These are phyloP conservation scores for Phataginus tetradactyla DNA, from an alignment of 2,797 vertebrate species.

Conservation along the genomic window DNA sequence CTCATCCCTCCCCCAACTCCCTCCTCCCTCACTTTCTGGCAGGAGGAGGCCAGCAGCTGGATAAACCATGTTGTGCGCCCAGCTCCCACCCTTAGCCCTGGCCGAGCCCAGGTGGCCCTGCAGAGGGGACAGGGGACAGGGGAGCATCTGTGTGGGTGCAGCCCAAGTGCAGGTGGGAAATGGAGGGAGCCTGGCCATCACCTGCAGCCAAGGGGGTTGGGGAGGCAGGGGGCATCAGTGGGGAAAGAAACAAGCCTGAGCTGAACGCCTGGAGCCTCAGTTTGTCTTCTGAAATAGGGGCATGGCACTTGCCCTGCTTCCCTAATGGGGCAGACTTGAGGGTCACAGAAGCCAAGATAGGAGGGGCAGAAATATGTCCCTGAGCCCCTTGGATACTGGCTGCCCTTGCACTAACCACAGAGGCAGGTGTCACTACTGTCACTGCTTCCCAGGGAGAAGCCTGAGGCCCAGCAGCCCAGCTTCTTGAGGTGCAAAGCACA, in stretches of 20 bases:
- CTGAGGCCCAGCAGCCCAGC: neutral
- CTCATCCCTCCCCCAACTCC: neutral
- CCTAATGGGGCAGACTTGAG: neutral
- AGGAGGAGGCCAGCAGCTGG: slow-evolving; percentile 41
- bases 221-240: neutral
- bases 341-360: neutral
- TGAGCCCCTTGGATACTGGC: accelerated
- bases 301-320: neutral
- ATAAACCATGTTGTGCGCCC: neutral
- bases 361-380: neutral
- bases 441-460: neutral
- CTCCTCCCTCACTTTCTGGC: slow-evolving; percentile 54
- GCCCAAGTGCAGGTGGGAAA: neutral
- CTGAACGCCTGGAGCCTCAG: neutral
- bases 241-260: neutral
- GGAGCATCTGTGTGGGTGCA: neutral
- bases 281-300: neutral
- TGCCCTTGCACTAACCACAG: accelerated
- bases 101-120: neutral
- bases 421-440: neutral
- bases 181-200: too few species aligned
- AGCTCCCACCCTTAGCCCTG: neutral
- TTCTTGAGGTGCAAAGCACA: neutral
- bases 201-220: neutral
- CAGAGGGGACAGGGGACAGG: neutral